phyloP scores from a whole-genome alignment of 2,797 vertebrate genomes.

The Tapirus indicus region DNA sequence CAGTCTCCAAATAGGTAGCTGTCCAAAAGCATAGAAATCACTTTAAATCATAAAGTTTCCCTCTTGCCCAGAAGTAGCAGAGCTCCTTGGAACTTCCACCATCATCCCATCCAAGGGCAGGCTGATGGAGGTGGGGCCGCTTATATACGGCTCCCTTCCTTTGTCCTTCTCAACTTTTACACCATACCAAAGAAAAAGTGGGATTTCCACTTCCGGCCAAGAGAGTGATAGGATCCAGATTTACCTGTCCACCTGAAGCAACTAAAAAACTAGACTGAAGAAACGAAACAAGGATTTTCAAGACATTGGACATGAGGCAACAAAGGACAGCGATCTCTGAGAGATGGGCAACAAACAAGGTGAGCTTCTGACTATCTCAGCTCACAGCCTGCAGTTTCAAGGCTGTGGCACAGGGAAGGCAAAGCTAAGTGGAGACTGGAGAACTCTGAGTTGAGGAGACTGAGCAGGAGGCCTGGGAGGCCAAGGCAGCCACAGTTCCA shows the following conservation, averaged over 20 bases:
- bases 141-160: neutral
- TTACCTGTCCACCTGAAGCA: neutral
- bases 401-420: neutral
- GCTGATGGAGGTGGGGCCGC: accelerated
- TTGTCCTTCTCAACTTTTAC: neutral
- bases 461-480: no score
- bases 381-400: neutral
- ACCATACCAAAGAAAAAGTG: neutral
- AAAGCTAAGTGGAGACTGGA: neutral
- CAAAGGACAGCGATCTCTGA: no score
- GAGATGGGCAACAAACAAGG: neutral
- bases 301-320: neutral
- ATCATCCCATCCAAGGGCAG: neutral
- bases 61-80: neutral
- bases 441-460: neutral
- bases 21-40: neutral
- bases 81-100: neutral
- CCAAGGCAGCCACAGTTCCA: neutral
- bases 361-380: accelerated
- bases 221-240: neutral
- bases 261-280: neutral
- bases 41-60: neutral
- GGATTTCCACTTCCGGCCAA: neutral
- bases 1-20: accelerated
- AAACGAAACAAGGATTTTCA: neutral